Evolutionary conservation across 2,888 invertebrate genomes (phyloP), one percentile per base, ranked within the genome.

Genomic region (Tachina grossa): DNA sequence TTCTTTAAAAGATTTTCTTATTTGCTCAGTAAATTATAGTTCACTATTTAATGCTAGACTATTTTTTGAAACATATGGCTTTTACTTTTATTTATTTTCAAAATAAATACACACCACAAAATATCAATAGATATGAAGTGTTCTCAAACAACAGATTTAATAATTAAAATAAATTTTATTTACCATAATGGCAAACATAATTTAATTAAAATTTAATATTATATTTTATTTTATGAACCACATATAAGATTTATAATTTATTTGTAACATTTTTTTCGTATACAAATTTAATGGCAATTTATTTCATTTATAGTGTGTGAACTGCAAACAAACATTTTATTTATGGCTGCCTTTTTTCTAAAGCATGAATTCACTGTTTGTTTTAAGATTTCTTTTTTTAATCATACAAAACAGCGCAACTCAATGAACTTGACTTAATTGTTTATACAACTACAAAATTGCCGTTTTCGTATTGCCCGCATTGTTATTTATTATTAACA

Each of bases 351-450:
- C 31, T 31, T 31, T 76, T 82, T 82, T 49, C 19, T 11, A 19
- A 59, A 55, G 68, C 66, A 19, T 78, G 72, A 55, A 49, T 61
- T 16, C 45, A 49, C 9, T 59, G 11, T 59, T 72, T 39, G 16
- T 77, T 57, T 69, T 39, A 6, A 31, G 5, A 14, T 11, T 43
- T 51, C n/a, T 13, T 76, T 22, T 39, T 16, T 59, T n/a, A 1
- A 31, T 9, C 41, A 41, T 43, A 57, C 16, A 81, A 68, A 61
- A 22, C 66, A 49, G 31, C 53, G 8, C 69, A 61, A 77, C 77
- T 71, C 83, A 83, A 77, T 83, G 83, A 83, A 83, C 83, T 83
- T 83, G 83, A 83, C 76, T 83, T 83, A 72, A 71, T 83, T 83
- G 76, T 77, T 83, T 51, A 45, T n/a, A 59, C 65, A 65, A 14